These are phyloP conservation scores for Geopemphigus sp. DNA, from an alignment of 1,140 invertebrate genomes.

Conservation along the genomic window DNA sequence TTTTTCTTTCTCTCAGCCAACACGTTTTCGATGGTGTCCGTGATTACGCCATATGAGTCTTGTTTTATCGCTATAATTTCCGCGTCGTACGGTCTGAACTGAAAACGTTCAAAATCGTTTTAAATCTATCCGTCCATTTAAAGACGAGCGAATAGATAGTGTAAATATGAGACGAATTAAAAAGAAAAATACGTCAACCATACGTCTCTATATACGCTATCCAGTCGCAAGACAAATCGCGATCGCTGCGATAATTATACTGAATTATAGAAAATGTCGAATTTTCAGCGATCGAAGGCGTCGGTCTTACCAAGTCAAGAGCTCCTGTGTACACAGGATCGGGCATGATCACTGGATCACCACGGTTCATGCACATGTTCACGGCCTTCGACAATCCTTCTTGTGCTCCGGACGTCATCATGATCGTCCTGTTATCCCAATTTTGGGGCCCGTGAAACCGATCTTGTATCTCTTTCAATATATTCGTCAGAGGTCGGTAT, in stretches of 20 bases:
- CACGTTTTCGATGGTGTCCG: conserved; percentile 15
- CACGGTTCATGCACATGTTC: conserved; percentile 66
- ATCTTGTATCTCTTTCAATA: conserved; percentile 65
- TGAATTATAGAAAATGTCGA: too few relatives aligned
- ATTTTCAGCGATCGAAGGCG: background rate
- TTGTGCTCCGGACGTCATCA: conserved; percentile 72
- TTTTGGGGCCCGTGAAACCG: conserved; percentile 66
- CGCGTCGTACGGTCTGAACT: conserved; percentile 15
- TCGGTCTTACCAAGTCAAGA: conserved; percentile 64
- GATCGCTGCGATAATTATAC: too few relatives aligned
- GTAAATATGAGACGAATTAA: too few relatives aligned
- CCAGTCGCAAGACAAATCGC: too few relatives aligned
- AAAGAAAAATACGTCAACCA: too few relatives aligned
- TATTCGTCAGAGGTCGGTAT: conserved; percentile 63
- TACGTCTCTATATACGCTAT: too few relatives aligned
- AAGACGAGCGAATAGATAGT: too few relatives aligned
- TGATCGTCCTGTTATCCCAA: conserved; percentile 62
- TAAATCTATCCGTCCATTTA: too few relatives aligned
- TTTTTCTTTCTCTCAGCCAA: conserved; percentile 18
- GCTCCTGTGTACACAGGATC: conserved; percentile 70
- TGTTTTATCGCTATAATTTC: conserved; percentile 29
- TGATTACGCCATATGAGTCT: background rate
- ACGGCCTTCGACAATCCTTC: conserved; percentile 73
- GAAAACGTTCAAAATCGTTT: background rate
- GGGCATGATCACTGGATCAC: conserved; percentile 69